Percentiles rank a stretch among this genome's conserved stretches.
phyloP scores from a whole-genome alignment of 2,888 invertebrate genomes.

The Thelaira solivaga region DNA sequence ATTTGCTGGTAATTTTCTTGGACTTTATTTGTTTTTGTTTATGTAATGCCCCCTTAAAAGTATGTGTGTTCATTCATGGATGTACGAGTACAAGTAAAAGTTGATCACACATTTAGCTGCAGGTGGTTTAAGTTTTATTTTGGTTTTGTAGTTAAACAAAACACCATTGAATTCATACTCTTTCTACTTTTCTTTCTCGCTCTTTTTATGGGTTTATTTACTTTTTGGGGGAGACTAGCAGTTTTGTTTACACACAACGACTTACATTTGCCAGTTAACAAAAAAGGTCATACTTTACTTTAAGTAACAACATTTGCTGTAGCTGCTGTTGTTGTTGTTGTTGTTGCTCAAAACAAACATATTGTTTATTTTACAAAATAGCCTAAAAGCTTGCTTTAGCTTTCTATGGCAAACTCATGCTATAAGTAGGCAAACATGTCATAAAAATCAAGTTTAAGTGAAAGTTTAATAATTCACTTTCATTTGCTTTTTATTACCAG shows the following conservation, averaged over 20 bases:
- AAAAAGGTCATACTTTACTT: conserved; percentile 29
- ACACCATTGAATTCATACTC: not conserved
- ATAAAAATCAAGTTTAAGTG: not conserved
- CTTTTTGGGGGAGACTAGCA: too few species aligned
- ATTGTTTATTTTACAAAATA: conserved; percentile 1
- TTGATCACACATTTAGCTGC: conserved; percentile 32
- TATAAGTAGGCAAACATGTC: not conserved
- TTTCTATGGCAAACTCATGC: not conserved
- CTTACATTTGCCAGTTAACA: too few species aligned
- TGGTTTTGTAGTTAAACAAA: not conserved
- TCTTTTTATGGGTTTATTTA: too few species aligned
- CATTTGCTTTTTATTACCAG: not conserved
- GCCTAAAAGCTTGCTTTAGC: conserved; percentile 9
- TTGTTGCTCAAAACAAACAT: not conserved
- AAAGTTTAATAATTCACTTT: not conserved
- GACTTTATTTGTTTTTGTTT: not conserved
- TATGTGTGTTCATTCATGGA: too few species aligned
- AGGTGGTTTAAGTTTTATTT: conserved; percentile 33
- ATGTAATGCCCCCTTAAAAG: too few species aligned
- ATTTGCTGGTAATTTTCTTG: not conserved
- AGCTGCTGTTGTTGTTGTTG: not conserved
- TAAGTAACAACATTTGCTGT: not conserved
- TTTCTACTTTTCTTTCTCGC: too few species aligned
- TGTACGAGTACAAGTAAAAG: too few species aligned
- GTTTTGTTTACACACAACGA: too few species aligned